These are phyloP conservation scores for Paguma larvata DNA, from an alignment of 2,797 vertebrate genomes.

Conservation along the genomic window DNA sequence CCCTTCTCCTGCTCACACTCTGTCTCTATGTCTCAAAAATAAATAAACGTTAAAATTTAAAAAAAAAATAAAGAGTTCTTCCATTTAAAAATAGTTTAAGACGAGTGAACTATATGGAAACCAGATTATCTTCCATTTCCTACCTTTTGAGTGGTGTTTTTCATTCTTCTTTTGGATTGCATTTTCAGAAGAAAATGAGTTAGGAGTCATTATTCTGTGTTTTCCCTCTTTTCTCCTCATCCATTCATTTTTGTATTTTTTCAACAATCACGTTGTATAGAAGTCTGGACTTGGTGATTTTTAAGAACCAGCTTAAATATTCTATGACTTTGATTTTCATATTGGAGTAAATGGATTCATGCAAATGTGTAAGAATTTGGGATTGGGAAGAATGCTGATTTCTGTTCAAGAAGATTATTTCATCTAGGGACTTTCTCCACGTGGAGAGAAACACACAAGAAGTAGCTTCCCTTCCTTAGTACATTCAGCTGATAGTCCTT, in stretches of 20 bases:
- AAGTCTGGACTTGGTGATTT: neutral
- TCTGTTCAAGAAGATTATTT: constrained; percentile 21
- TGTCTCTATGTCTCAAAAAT: too few species aligned
- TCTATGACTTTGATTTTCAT: neutral
- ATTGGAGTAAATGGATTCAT: neutral
- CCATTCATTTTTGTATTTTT: neutral
- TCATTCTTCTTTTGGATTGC: neutral
- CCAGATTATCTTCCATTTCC: neutral
- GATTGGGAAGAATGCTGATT: constrained; percentile 8
- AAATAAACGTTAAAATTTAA: too few species aligned
- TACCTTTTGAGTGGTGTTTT: neutral
- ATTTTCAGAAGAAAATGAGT: neutral
- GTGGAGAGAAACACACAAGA: neutral
- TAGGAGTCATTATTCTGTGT: neutral
- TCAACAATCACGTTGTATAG: neutral
- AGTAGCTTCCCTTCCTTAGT: neutral
- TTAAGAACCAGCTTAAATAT: neutral
- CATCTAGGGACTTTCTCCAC: neutral
- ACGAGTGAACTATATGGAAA: neutral
- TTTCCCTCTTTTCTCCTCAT: neutral
- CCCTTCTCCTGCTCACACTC: too few species aligned
- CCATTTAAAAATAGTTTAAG: constrained; percentile 22
- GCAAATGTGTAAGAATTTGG: constrained; percentile 8
- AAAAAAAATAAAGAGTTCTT: neutral
- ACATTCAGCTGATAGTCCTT: neutral